phyloP scores from a whole-genome alignment of 2,113 vertebrate species.

The Thinocorus orbignyianus region DNA sequence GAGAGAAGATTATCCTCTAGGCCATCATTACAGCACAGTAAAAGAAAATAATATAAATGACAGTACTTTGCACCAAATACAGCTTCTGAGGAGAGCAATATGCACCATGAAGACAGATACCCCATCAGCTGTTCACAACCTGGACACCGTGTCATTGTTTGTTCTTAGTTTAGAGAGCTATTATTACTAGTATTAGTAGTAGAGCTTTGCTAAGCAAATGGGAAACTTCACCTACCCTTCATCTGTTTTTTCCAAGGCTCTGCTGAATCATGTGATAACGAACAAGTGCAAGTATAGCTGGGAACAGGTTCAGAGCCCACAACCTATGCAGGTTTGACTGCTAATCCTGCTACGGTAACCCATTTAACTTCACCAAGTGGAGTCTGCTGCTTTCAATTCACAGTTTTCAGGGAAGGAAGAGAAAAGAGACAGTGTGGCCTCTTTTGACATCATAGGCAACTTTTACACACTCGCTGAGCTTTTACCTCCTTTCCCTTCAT shows the following conservation, averaged over 20 bases:
- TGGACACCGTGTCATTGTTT: neutral
- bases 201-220: neutral
- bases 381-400: neutral
- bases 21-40: neutral
- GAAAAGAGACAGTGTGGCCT: neutral
- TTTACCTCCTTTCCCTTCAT: neutral
- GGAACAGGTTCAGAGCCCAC: neutral
- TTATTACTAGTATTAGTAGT: neutral
- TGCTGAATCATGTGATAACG: neutral
- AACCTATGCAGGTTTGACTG: fast-evolving
- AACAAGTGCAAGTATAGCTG: fast-evolving
- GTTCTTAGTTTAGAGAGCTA: neutral
- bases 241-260: neutral
- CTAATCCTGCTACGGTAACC: fast-evolving
- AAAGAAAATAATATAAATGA: neutral
- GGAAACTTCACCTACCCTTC: neutral
- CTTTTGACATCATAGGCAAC: neutral
- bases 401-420: neutral
- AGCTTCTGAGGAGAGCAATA: neutral
- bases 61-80: neutral
- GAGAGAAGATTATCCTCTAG: slow-evolving; percentile 43
- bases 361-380: neutral
- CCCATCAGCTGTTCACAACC: neutral
- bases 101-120: neutral
- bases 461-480: neutral